Evolutionary conservation across 2,113 vertebrate species (phyloP).

Genomic region (Collichthys lucidus): DNA sequence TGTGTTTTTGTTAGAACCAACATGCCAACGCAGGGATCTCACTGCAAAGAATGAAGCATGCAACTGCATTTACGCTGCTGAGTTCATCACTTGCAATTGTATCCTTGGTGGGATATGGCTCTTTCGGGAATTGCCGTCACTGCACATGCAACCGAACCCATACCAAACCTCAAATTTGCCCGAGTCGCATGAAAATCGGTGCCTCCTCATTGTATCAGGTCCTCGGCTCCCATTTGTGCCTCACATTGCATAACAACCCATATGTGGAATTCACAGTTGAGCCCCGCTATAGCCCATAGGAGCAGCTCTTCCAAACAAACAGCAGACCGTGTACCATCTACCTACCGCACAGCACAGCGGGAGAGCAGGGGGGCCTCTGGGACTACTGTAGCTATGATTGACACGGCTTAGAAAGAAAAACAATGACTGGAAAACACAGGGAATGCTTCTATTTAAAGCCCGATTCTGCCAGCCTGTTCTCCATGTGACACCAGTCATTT

Average conservation of each 20-base stretch:
- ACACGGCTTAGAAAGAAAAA: conserved; percentile 59
- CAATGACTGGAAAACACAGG: conserved; percentile 43
- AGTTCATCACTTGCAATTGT: neutral
- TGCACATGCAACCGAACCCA: neutral
- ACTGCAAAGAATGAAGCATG: neutral
- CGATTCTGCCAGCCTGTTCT: conserved; percentile 46
- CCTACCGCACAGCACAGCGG: conserved; percentile 61
- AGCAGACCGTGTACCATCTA: conserved; percentile 18
- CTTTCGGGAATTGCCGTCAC: neutral
- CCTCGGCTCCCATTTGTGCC: conserved; percentile 2
- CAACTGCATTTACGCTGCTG: no score
- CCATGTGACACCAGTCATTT: conserved; percentile 29
- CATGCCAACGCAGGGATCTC: neutral
- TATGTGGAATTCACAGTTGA: conserved; percentile 50
- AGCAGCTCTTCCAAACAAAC: conserved; percentile 59
- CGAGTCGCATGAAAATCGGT: neutral
- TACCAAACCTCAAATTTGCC: neutral
- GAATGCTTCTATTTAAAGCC: conserved; percentile 65
- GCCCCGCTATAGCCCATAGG: conserved; percentile 9
- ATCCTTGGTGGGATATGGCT: neutral
- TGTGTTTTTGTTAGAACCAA: neutral
- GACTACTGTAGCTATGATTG: conserved; percentile 54
- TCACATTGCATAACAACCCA: conserved; percentile 48
- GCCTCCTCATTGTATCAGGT: neutral
- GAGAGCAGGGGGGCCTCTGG: conserved; percentile 38